Evolutionary conservation across 2,797 vertebrate species (phyloP), one percentile per base, ranked within the genome.

Genomic region (Pangasius mekongensis): DNA sequence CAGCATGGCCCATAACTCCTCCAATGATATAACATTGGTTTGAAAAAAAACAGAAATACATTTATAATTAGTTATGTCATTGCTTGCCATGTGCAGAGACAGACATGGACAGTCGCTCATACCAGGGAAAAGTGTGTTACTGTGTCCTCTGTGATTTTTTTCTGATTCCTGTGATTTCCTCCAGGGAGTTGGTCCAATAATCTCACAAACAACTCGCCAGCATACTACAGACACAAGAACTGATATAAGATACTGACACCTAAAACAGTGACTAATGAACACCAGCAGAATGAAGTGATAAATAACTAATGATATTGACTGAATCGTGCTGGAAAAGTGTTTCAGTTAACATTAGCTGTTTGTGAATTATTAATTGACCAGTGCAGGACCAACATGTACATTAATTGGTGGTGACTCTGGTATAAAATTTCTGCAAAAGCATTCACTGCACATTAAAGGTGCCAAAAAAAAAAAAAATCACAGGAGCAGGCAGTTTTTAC

Each of bases 261-360:
- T 43, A n/a, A 62, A 82, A 82, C 22, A 62, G 54, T 81, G 80
- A 62, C 62, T 64, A 64, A 43, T 64, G 80, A 62, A 43, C 80
- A 62, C 11, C 18, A 47, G 62, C 24, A 62, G 58, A 62, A 62
- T 62, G 80, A 62, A 47, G 43, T 27, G 14, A n/a, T 82, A 82
- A 82, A 62, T 82, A 64, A 62, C 3, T 27, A 43, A 82, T 62
- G 80, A 18, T 36, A 60, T 27, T 43, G 13, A 3, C 13, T n/a
- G 58, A 64, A 82, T 82, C 16, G 56, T 43, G 33, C 58, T 43
- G 24, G 58, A 82, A 43, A 62, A n/a, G 24, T 82, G 11, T 62
- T 82, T 82, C 56, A 18, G 58, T 62, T 27, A 47, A n/a, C 24
- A 14, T 62, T 82, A 47, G 80, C 14, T 62, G 33, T 62, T 54